Conservation (phyloP, 2,797 vertebrate genomes). For the Lepidocolaptes lacrymiger region DNA sequence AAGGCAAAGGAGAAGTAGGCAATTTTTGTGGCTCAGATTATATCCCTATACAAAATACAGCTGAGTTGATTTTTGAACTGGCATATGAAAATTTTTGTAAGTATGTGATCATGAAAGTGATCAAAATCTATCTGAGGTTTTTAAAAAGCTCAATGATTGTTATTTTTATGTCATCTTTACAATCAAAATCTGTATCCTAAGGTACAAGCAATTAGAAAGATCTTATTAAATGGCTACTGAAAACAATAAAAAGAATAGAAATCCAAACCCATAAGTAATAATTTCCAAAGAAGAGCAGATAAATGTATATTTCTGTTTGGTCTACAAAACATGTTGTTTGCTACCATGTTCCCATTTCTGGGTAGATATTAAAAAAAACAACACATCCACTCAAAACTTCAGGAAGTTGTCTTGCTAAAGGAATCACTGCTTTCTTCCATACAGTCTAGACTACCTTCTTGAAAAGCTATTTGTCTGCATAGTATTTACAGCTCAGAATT, state of each 20-base stretch:
- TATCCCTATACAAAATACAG: slow-evolving; percentile 65
- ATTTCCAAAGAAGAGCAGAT: neutral
- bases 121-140: slow-evolving; percentile 19
- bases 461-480: neutral
- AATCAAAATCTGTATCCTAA: neutral
- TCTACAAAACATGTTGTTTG: neutral
- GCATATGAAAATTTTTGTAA: slow-evolving; percentile 17
- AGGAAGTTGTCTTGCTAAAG: neutral
- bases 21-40: slow-evolving; percentile 73
- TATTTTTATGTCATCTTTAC: slow-evolving; percentile 8
- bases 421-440: neutral
- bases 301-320: neutral
- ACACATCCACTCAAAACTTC: neutral
- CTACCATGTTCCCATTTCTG: neutral
- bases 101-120: slow-evolving; percentile 19
- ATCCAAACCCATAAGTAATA: neutral
- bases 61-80: slow-evolving; percentile 37
- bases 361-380: neutral
- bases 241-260: slow-evolving; percentile 22
- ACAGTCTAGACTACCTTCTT: neutral
- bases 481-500: neutral
- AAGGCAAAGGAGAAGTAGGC: slow-evolving; percentile 69
- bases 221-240: slow-evolving; percentile 11
- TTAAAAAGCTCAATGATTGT: neutral
- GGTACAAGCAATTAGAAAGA: neutral